Base-by-base conservation (phyloP, 2,888 invertebrate species). In the Matsumyia berberina region DNA sequence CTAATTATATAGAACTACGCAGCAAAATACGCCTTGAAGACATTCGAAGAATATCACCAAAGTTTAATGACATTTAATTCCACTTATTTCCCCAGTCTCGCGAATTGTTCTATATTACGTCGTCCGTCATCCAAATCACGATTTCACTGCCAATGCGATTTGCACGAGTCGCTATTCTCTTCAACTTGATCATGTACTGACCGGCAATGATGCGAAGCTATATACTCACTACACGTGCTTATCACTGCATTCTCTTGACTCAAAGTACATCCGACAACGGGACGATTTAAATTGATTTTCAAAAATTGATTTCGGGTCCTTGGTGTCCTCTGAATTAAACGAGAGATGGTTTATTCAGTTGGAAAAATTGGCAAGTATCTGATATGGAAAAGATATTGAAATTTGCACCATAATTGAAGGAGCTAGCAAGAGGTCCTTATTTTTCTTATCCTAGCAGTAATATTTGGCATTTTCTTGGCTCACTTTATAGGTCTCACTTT, bases 231-330 rank as follows among this genome's bases (percentile, higher is more conserved):
- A 8, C 79, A 79, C 79, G 79, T 79, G 79, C 66, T 73, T 66
- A 66, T 73, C 58, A 33, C 57, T 42, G 9, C 55, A n/a, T 19
- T 35, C 12, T 33, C 44, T 44, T 29, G 49, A 60, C n/a, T 58
- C 11, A 35, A 72, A 2, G 35, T 51, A 66, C 42, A 37, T 70
- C 37, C 51, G 33, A 46, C 9, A 33, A 12, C 15, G 8, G 8
- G 42, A 49, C 66, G 86, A 90, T 90, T 90, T 90, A 89, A 89
- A 89, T 87, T 88, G 88, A 82, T 88, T 88, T 90, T 90, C 80
- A 72, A 88, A 90, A 90, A 89, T 86, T 89, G 79, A 83, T 89
- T 90, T 90, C 29, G 6, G 0, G 1, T 24, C 4, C 1, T 4
- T 24, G 24, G 24, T 24, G 24, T 24, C n/a, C n/a, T n/a, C n/a